Evolutionary conservation across 2,113 vertebrate genomes (phyloP), one percentile per base, ranked within the genome.

Genomic region (Isurus oxyrinchus): DNA sequence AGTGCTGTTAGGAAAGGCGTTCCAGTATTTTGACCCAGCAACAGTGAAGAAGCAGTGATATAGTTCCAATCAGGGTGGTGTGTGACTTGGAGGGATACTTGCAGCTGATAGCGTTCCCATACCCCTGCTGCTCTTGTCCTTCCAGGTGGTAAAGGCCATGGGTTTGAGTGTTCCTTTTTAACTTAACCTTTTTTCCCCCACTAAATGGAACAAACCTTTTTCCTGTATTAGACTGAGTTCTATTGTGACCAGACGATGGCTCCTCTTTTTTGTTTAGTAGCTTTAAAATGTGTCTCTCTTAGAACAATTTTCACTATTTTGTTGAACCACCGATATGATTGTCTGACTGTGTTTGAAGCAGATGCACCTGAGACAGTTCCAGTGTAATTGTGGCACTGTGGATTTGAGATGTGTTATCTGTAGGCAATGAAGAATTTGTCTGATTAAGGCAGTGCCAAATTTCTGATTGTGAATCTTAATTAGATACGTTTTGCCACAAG

Each of bases 231-330:
- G 14, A 81, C 11, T 0, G 76, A 79, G 35, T 79, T 35, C 23
- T 27, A 76, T 0, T 35, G 7, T 76, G 72, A 76, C 40, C 16
- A 84, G 79, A 21, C 3, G 3, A 44, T 16, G 35, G 76, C n/a
- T 81, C 76, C 16, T 13, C 3, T 40, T 81, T 14, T 72, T 81
- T 19, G 16, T 66, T 72, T 72, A 81, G 13, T 81, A 44, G 40
- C 81, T 84, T 0, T 19, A 44, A 84, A 84, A 21, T 44, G 16
- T 84, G 1, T 23, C 19, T 21, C n/a, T n/a, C n/a, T 40, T 16
- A 13, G 3, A n/a, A 2, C 3, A 0, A 11, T n/a, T 35, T n/a
- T 76, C 8, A 0, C 7, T 0, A 2, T 81, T 69, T 81, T n/a
- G 11, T 35, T n/a, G n/a, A 84, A 84, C 3, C n/a, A 21, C 16